Base-by-base conservation (phyloP, 2,888 invertebrate genomes). In the Fissipunctia ypsillon region DNA sequence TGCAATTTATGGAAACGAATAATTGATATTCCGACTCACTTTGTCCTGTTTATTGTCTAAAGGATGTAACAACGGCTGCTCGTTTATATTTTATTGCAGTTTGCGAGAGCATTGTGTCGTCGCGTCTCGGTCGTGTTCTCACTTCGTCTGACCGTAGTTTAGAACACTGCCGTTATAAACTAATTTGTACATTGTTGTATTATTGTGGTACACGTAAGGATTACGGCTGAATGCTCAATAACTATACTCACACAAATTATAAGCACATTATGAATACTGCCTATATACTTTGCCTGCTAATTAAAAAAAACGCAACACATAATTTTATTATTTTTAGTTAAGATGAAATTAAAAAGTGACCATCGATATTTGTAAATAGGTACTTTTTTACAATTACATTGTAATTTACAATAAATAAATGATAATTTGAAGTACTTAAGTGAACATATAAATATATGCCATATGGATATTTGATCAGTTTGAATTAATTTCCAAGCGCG, bases 381-480 rank as follows among this genome's bases (percentile, higher is more conserved):
- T 60, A 70, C 66, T 80, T 83, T 70, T 83, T 78, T 81, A 75
- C 65, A 66, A 83, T 75, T 66, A 66, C 70, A 79, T 69, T 81
- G 75, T 81, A 82, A 82, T 82, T 81, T 81, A 81, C 79, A 81
- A 68, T 82, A 69, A 77, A 69, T 80, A 68, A 77, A 77, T 80
- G 61, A 70, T 81, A n/a, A 81, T 74, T 28, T 78, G 59, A 78
- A 69, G 83, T 81, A 83, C 83, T 81, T 83, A 81, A 83, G 71
- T 81, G 76, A 79, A 81, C 79, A 79, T 82, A 82, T 83, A 82
- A 76, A 80, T 83, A 80, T 82, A 80, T 82, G 81, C 83, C 83
- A 82, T 82, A 81, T 76, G 79, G 76, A 81, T 76, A 83, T 72
- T 83, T 83, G 70, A 81, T 83, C 73, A 59, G 68, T 72, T 81